Base-by-base conservation (phyloP, 35 echinoderm and acorn worm species). In the Apostichopus parvimensis region DNA sequence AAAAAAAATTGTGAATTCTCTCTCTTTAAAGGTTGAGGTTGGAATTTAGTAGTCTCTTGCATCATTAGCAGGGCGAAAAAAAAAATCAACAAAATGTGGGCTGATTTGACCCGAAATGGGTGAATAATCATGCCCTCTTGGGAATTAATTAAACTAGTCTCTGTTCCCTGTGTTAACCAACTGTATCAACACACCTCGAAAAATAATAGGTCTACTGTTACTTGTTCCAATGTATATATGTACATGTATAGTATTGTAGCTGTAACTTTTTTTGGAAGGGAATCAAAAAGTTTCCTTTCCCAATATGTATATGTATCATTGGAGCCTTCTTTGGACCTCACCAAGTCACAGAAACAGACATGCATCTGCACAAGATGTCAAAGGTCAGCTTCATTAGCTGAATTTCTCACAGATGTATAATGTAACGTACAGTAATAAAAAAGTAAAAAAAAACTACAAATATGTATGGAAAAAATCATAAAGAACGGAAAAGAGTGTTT, bases 41-140 rank as follows among this genome's bases (percentile, higher is more conserved):
- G 81, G 81, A 84, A 84, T 84, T 58, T 59, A 59, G 21, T 55
- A 84, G 81, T 59, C 81, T 84, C 54, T 84, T 20, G 55, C 12
- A 58, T 84, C 54, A 84, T 59, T 84, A 58, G 58, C 8, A 59
- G 55, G 45, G 79, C 11, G 17, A 22, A 56, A 54, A 45, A 84
- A 58, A 84, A 84, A 58, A 59, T 58, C 54, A 24, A 58, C 53
- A 57, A 84, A 84, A 84, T 58, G 54, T 60, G 56, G 54, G 6
- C 81, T 59, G 81, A 84, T 84, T 84, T 84, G 81, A 84, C 81
- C 81, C 58, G 81, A 84, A 84, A 84, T 58, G 20, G 81, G 81
- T 6, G 53, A 84, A 53, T 53, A 84, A 53, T 84, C n/a, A 22
- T n/a, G 17, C 81, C 81, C 58, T 55, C 17, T 23, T 54, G 81